These are phyloP conservation scores for Drosophila novamexicana DNA, from an alignment of 1,140 invertebrate genomes.

Conservation along the genomic window DNA sequence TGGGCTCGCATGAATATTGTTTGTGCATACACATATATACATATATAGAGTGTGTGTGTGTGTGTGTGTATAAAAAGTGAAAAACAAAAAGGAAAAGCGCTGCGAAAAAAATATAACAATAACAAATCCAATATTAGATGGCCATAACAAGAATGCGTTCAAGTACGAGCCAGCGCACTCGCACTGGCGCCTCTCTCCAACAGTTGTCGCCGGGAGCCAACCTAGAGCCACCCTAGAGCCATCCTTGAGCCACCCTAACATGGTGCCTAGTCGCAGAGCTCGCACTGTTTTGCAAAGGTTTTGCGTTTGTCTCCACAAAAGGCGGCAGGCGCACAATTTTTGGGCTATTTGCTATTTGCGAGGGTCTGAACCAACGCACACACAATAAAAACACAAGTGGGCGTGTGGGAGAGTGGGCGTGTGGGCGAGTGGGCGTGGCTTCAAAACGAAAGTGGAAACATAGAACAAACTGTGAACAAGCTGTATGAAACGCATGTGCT, in stretches of 20 bases:
- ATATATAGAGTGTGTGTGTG: slow-evolving; percentile 19
- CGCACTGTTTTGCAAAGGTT: slow-evolving; percentile 19
- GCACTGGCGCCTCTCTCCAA: not conserved
- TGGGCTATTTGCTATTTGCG: slow-evolving; percentile 61
- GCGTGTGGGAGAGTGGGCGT: no score
- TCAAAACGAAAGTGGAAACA: slow-evolving; percentile 1
- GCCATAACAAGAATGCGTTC: slow-evolving; percentile 67
- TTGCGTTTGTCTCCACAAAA: slow-evolving; percentile 9
- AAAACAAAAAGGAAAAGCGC: slow-evolving; percentile 40
- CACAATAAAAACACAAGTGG: slow-evolving; percentile 3
- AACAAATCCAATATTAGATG: slow-evolving; percentile 80
- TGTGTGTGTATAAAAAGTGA: slow-evolving; percentile 11
- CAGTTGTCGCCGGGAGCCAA: not conserved
- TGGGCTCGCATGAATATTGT: slow-evolving; percentile 69
- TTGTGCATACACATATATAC: slow-evolving; percentile 51
- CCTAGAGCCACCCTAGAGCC: not conserved
- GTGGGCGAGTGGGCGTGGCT: not conserved
- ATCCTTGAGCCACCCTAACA: not conserved
- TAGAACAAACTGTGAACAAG: slow-evolving; percentile 43
- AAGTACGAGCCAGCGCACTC: slow-evolving; percentile 40
- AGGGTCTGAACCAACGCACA: not conserved
- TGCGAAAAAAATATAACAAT: slow-evolving; percentile 63
- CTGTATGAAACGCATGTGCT: slow-evolving; percentile 39
- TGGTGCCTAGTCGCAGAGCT: not conserved
- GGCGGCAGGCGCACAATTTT: slow-evolving; percentile 55